A percentile compares a stretch with the other conserved stretches of the same genome.
Conservation (phyloP, 2,888 invertebrate species). For the Agrochola litura region DNA sequence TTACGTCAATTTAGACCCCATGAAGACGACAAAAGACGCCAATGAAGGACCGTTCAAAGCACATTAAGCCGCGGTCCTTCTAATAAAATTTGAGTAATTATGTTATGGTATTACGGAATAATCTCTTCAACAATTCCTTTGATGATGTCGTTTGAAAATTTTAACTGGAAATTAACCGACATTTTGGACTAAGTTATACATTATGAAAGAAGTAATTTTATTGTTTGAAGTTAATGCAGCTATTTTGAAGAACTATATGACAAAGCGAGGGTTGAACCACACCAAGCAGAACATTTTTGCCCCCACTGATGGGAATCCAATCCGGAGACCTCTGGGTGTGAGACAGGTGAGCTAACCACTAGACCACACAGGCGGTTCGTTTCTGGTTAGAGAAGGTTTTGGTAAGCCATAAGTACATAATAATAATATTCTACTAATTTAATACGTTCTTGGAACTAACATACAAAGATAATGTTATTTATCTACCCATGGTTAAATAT, state of each 20-base stretch:
- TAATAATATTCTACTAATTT: not conserved
- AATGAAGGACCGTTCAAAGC: constrained; percentile 64
- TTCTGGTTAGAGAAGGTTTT: not conserved
- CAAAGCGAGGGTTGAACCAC: not conserved
- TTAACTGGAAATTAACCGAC: constrained; percentile 35
- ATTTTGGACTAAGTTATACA: constrained; percentile 22
- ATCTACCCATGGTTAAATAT: not conserved
- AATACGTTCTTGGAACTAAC: not conserved
- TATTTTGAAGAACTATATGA: constrained; percentile 4
- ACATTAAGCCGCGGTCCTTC: constrained; percentile 58
- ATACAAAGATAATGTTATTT: not conserved
- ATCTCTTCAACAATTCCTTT: constrained; percentile 61
- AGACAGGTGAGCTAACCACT: too few relatives aligned
- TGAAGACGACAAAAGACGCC: constrained; percentile 64
- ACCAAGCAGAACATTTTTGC: too few relatives aligned
- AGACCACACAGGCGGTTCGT: too few relatives aligned
- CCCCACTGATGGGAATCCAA: too few relatives aligned
- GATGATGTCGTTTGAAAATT: constrained; percentile 45
- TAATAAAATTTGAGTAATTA: constrained; percentile 70
- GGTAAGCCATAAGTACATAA: not conserved
- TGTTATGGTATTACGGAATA: constrained; percentile 59
- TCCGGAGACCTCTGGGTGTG: too few relatives aligned
- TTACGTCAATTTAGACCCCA: constrained; percentile 67
- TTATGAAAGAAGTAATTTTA: not conserved
- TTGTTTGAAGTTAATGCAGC: constrained; percentile 20